These are phyloP conservation scores for Brachypodius melanocephalos DNA, from an alignment of 2,113 vertebrate genomes.

Conservation along the genomic window DNA sequence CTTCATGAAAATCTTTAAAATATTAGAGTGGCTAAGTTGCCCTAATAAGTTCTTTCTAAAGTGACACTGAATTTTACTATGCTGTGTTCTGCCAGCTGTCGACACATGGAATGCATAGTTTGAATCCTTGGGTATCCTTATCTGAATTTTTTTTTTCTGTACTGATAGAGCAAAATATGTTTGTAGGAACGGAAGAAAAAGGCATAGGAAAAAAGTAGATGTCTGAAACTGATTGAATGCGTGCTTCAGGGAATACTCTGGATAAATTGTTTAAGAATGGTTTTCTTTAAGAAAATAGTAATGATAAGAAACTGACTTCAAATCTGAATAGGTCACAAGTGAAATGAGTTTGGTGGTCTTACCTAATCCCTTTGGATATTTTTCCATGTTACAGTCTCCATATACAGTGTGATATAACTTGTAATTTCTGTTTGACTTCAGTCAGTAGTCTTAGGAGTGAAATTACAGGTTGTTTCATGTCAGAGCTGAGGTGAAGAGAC, in stretches of 20 bases:
- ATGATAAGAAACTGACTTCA: conserved; percentile 61
- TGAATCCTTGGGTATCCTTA: neutral
- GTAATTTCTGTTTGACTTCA: conserved; percentile 40
- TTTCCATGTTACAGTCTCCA: neutral
- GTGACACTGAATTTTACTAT: neutral
- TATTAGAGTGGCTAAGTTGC: neutral
- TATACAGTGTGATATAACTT: conserved; percentile 15
- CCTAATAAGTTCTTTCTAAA: neutral
- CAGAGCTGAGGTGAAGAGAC: neutral
- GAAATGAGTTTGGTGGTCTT: conserved; percentile 63
- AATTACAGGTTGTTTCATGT: conserved; percentile 43
- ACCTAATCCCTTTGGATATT: conserved; percentile 48
- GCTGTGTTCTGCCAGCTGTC: neutral
- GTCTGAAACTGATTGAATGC: conserved; percentile 56
- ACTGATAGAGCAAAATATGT: neutral
- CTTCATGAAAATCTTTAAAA: neutral
- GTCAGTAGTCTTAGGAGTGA: conserved; percentile 36
- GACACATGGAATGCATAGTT: neutral
- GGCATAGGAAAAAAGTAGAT: neutral
- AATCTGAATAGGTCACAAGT: conserved; percentile 68
- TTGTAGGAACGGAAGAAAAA: neutral
- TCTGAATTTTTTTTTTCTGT: neutral
- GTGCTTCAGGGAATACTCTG: conserved; percentile 17
- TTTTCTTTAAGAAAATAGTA: conserved; percentile 70
- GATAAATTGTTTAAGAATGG: conserved; percentile 70